These are phyloP conservation scores for Drosophila prostipennis DNA, from an alignment of 2,888 invertebrate genomes.

Conservation along the genomic window DNA sequence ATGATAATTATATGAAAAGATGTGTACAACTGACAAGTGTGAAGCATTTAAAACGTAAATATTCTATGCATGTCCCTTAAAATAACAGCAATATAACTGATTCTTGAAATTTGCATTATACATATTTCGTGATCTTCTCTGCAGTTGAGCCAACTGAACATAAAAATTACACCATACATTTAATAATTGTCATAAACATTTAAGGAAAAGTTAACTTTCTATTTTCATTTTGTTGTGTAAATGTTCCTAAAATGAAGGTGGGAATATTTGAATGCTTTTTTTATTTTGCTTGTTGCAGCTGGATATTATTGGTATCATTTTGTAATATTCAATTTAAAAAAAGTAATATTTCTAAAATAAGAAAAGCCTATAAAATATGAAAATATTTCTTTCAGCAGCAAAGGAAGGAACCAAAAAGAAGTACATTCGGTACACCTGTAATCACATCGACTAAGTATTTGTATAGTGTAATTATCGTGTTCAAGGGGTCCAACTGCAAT, in stretches of 20 bases:
- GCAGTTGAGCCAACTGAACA: constrained; percentile 5
- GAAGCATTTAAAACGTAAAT: constrained; percentile 61
- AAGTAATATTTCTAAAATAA: no score
- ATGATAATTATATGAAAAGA: constrained; percentile 46
- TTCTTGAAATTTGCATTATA: not conserved
- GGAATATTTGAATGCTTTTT: no score
- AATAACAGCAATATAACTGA: constrained; percentile 10
- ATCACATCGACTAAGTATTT: not conserved
- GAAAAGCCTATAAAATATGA: no score
- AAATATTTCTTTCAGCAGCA: no score
- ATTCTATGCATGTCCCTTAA: constrained; percentile 25
- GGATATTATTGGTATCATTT: no score
- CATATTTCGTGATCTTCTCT: constrained; percentile 1
- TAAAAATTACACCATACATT: not conserved
- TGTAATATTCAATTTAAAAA: no score
- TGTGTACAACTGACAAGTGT: constrained; percentile 43
- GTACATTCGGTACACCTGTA: not conserved
- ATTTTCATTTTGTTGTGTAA: no score
- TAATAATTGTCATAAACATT: no score
- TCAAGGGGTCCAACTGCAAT: constrained; percentile 1
- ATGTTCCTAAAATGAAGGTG: no score
- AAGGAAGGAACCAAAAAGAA: no score
- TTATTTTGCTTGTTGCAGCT: no score
- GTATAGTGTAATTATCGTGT: not conserved
- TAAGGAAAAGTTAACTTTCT: no score